Conservation (phyloP, 2,888 invertebrate genomes). For the Heliconius ismenius region DNA sequence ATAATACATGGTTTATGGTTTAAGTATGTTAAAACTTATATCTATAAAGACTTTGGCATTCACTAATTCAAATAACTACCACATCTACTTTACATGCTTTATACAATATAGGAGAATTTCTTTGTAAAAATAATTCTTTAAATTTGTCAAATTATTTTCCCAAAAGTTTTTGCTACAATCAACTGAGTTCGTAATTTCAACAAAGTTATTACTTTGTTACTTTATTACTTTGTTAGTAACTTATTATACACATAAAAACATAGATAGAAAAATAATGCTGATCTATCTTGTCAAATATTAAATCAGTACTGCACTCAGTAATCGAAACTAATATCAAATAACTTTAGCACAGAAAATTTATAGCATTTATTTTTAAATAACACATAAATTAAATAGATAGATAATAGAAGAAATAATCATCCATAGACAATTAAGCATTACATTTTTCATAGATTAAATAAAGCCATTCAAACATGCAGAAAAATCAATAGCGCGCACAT, state of each 20-base stretch:
- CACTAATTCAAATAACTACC: background rate
- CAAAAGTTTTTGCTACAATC: background rate
- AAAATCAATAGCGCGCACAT: slow-evolving; percentile 16
- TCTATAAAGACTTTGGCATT: background rate
- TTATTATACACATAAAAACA: background rate
- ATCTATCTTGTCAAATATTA: background rate
- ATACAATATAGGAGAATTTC: background rate
- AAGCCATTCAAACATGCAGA: slow-evolving; percentile 47
- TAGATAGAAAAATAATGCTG: background rate
- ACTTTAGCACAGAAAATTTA: background rate
- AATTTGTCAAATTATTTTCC: background rate
- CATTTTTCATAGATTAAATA: background rate
- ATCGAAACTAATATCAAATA: background rate
- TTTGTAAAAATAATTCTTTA: background rate
- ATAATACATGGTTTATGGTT: background rate
- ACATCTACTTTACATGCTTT: background rate
- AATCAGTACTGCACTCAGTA: background rate
- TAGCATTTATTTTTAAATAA: background rate
- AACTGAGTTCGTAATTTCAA: background rate
- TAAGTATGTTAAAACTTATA: background rate
- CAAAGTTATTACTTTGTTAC: background rate
- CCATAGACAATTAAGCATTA: slow-evolving; percentile 17
- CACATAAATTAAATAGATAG: background rate
- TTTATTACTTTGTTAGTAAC: background rate
- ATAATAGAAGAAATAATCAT: background rate